Percentiles rank a stretch among this genome's conserved stretches.
phyloP scores from a whole-genome alignment of 2,797 vertebrate species.

The Amazonetta brasiliensis region DNA sequence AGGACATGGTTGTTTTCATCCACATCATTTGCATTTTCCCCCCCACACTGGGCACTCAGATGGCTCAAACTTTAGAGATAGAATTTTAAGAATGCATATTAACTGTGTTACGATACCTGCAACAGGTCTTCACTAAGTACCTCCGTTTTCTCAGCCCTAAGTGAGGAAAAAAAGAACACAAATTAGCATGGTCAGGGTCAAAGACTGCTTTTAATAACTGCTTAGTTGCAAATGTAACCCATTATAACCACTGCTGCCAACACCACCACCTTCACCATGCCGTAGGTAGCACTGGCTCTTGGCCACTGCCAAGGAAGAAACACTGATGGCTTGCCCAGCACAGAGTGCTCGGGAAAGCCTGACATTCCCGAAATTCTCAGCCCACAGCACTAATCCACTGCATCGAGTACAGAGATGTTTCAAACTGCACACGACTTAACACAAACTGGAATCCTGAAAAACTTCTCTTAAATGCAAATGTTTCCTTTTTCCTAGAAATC shows the following conservation, averaged over 20 bases:
- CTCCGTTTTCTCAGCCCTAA: constrained; percentile 98
- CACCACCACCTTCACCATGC: rapidly evolving
- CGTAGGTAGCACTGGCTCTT: not conserved
- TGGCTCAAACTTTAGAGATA: not conserved
- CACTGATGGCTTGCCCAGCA: not conserved
- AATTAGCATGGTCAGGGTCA: not conserved
- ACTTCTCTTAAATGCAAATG: not conserved
- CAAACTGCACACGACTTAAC: rapidly evolving
- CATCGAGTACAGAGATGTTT: rapidly evolving
- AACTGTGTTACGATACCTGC: constrained; percentile 84
- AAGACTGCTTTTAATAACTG: not conserved
- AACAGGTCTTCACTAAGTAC: constrained; percentile 98
- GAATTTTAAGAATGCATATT: rapidly evolving
- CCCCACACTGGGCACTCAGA: not conserved
- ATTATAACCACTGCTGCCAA: not conserved
- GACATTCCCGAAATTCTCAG: not conserved
- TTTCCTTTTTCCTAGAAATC: not conserved
- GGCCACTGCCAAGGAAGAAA: rapidly evolving
- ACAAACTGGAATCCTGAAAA: not conserved
- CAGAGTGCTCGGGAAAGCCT: not conserved
- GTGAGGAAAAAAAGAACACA: not conserved
- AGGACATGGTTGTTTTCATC: not conserved
- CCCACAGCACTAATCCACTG: not conserved
- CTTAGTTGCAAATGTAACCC: not conserved
- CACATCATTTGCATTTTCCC: rapidly evolving